Conservation (phyloP, 2,797 vertebrate genomes). For the Discoglossus pictus region DNA sequence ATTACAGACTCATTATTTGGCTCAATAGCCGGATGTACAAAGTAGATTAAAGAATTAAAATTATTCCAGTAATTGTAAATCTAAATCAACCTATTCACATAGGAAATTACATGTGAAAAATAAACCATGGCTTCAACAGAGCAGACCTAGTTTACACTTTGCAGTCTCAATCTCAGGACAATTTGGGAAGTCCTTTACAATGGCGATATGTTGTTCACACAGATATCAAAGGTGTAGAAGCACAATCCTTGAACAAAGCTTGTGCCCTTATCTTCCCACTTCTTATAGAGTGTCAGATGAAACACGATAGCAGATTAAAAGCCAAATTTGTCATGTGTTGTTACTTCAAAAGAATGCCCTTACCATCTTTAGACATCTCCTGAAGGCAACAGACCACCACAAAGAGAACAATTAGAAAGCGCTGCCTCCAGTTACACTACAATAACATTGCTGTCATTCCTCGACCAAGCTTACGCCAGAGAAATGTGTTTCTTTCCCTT, state of each 20-base stretch:
- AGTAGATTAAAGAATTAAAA: too few relatives aligned
- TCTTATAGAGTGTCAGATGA: slow-evolving; percentile 39
- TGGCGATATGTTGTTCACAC: slow-evolving; percentile 6
- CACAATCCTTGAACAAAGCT: slow-evolving; percentile 29
- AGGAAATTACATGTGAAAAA: too few relatives aligned
- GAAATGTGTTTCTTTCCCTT: background rate
- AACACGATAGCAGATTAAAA: slow-evolving; percentile 47
- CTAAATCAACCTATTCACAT: too few relatives aligned
- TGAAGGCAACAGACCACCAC: slow-evolving; percentile 41
- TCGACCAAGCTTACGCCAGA: slow-evolving; percentile 12
- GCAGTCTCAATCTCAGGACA: too few relatives aligned
- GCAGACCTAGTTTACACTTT: too few relatives aligned
- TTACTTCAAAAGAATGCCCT: slow-evolving; percentile 49
- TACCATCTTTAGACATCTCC: slow-evolving; percentile 47
- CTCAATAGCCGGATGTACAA: too few relatives aligned
- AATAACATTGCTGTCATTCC: slow-evolving; percentile 50
- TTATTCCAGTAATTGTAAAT: too few relatives aligned
- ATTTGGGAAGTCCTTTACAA: slow-evolving; percentile 4
- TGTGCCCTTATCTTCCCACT: slow-evolving; percentile 42
- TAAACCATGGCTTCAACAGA: too few relatives aligned
- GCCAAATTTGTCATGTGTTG: slow-evolving; percentile 48
- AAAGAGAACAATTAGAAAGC: slow-evolving; percentile 42
- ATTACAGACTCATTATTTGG: too few relatives aligned
- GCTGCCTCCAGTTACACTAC: slow-evolving; percentile 17
- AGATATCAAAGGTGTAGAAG: slow-evolving; percentile 16